Percentiles rank a stretch among this genome's conserved stretches.
phyloP scores from a whole-genome alignment of 2,888 invertebrate species.

The Apamea monoglypha region DNA sequence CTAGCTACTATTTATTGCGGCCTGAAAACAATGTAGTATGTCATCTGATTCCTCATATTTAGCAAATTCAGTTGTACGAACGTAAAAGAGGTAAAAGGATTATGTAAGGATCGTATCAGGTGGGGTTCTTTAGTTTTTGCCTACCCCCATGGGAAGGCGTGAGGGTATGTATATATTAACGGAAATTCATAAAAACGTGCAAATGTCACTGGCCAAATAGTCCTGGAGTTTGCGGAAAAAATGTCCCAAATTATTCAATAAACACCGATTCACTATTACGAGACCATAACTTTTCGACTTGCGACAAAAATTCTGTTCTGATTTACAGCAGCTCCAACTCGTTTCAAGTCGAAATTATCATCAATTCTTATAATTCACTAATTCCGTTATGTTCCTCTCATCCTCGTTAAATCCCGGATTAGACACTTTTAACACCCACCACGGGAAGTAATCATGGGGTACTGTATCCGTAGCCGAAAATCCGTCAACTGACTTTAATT shows the following conservation, averaged over 20 bases:
- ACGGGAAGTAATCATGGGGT: constrained; percentile 35
- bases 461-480: constrained; percentile 34
- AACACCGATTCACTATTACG: background rate
- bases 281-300: accelerated
- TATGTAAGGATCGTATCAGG: too few relatives aligned
- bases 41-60: too few relatives aligned
- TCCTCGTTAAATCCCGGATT: constrained; percentile 52
- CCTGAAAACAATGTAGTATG: too few relatives aligned
- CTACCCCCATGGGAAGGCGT: too few relatives aligned
- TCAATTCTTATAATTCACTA: constrained; percentile 18
- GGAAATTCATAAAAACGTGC: background rate
- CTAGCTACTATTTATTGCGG: too few relatives aligned
- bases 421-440: constrained; percentile 18
- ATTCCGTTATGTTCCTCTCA: constrained; percentile 15
- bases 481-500: constrained; percentile 35
- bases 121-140: too few relatives aligned
- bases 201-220: background rate
- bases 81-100: too few relatives aligned
- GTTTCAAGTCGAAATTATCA: constrained; percentile 7
- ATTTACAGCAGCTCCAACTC: background rate
- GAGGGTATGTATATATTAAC: background rate
- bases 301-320: background rate
- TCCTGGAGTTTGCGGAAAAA: background rate
- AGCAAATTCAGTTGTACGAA: too few relatives aligned
- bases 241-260: background rate